Evolutionary conservation across 1,140 invertebrate genomes (phyloP).

Genomic region (Lordiphosa stackelbergi): DNA sequence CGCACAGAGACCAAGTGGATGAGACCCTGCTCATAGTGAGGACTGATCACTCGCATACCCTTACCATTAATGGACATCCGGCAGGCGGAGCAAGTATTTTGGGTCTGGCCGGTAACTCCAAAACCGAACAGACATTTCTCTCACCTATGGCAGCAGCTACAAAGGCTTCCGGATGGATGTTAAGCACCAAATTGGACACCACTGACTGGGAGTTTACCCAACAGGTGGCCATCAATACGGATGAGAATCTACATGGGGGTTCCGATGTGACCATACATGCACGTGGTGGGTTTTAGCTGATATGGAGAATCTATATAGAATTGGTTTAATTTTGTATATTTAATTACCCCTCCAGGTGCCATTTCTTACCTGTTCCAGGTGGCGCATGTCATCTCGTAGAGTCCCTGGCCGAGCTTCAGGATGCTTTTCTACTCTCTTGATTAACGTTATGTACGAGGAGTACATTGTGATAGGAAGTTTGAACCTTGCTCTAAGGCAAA

Average conservation of each 20-base stretch:
- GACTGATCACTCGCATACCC: too few relatives aligned
- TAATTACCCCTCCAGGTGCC: slow-evolving; percentile 83
- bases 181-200: slow-evolving; percentile 78
- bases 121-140: too few relatives aligned
- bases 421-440: too few relatives aligned
- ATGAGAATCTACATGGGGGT: slow-evolving; percentile 88
- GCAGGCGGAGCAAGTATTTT: too few relatives aligned
- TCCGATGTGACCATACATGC: slow-evolving; percentile 91
- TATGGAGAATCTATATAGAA: slow-evolving; percentile 1
- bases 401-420: too few relatives aligned
- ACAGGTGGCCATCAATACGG: slow-evolving; percentile 83
- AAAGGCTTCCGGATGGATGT: slow-evolving; percentile 80
- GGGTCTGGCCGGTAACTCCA: too few relatives aligned
- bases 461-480: too few relatives aligned
- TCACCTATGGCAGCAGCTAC: slow-evolving; percentile 89
- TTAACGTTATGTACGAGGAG: too few relatives aligned
- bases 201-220: slow-evolving; percentile 85
- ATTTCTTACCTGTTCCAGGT: slow-evolving; percentile 93
- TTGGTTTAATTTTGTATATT: slow-evolving; percentile 10
- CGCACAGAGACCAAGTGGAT: slow-evolving; percentile 74
- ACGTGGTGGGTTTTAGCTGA: slow-evolving; percentile 80
- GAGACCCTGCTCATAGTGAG: slow-evolving; percentile 94
- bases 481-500: too few relatives aligned
- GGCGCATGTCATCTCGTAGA: too few relatives aligned
- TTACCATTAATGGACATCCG: slow-evolving; percentile 73